Conservation (phyloP, 2,113 vertebrate genomes). For the Psilopsiagon aurifrons region DNA sequence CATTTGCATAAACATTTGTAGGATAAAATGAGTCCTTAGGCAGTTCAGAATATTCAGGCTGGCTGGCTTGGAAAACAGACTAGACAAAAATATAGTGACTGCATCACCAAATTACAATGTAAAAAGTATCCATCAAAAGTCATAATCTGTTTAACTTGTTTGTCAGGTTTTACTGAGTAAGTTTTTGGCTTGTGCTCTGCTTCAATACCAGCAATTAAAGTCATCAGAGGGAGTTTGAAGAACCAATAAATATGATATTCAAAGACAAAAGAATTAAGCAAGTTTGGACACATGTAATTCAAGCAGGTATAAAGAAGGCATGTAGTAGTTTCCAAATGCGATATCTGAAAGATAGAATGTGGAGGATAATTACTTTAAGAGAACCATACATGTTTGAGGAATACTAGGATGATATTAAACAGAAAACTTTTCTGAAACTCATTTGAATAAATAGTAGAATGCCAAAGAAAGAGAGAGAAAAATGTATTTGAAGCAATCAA, state of each 20-base stretch:
- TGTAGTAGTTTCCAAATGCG: not conserved
- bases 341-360: not conserved
- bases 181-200: not conserved
- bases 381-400: not conserved
- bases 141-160: not conserved
- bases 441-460: not conserved
- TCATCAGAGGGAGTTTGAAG: not conserved
- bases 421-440: not conserved
- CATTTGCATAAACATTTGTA: conserved; percentile 68
- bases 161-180: not conserved
- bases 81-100: not conserved
- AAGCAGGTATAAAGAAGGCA: not conserved
- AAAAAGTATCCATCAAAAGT: not conserved
- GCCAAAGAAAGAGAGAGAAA: not conserved
- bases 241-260: not conserved
- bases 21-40: conserved; percentile 30
- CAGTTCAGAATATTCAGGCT: conserved; percentile 1
- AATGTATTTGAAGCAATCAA: conserved; percentile 19
- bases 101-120: not conserved
- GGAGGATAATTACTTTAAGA: not conserved
- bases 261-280: not conserved
- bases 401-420: not conserved
- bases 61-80: conserved; percentile 8
- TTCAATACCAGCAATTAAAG: not conserved
- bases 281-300: not conserved